These are phyloP conservation scores for Thymelicus acteon DNA, from an alignment of 2,888 invertebrate species.

Conservation along the genomic window DNA sequence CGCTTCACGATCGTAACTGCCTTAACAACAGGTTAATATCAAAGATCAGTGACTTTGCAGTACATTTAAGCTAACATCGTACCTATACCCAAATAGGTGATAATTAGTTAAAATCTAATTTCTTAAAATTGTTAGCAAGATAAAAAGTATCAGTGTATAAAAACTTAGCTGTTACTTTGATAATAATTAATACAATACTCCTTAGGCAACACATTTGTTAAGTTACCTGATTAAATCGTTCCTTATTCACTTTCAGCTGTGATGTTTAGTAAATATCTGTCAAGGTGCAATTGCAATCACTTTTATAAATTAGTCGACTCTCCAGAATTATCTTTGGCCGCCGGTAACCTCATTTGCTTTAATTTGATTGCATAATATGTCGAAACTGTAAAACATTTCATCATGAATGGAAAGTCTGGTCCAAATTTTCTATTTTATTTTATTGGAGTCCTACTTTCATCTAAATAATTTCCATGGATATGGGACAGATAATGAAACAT, in stretches of 20 bases:
- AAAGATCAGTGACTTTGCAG: conserved; percentile 12
- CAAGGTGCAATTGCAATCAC: neutral
- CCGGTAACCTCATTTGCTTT: conserved; percentile 62
- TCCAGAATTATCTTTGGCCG: conserved; percentile 7
- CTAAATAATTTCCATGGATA: conserved; percentile 49
- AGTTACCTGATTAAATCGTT: too few relatives aligned
- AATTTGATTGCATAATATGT: conserved; percentile 69
- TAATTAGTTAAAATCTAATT: too few relatives aligned
- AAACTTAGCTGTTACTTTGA: too few relatives aligned
- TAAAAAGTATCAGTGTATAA: too few relatives aligned
- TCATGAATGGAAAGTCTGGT: conserved; percentile 68
- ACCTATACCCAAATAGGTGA: too few relatives aligned
- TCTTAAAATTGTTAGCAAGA: too few relatives aligned
- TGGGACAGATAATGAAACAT: conserved; percentile 12
- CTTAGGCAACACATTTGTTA: too few relatives aligned
- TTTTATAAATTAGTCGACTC: neutral
- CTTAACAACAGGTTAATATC: conserved; percentile 34
- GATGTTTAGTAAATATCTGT: neutral
- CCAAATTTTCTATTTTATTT: conserved; percentile 59
- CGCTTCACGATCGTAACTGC: conserved; percentile 15
- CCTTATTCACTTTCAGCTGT: too few relatives aligned
- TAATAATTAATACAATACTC: too few relatives aligned
- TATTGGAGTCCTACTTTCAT: conserved; percentile 66
- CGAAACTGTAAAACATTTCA: conserved; percentile 56
- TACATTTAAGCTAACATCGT: neutral